These are phyloP conservation scores for Ceyx erithaca DNA, from an alignment of 2,797 vertebrate genomes.

Conservation along the genomic window DNA sequence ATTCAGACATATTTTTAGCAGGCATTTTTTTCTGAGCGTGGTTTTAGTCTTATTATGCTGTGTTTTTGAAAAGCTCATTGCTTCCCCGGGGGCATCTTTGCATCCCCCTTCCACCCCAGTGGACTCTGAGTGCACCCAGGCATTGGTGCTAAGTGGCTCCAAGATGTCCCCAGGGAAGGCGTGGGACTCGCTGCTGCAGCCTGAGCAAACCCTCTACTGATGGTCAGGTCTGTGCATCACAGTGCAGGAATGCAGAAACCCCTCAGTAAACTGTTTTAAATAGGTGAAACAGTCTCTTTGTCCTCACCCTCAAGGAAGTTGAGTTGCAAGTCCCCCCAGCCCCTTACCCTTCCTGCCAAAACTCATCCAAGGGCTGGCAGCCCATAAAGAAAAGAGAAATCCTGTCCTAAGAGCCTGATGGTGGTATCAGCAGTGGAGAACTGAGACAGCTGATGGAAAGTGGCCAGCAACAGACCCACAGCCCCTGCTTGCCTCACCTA, in stretches of 20 bases:
- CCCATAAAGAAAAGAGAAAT: neutral
- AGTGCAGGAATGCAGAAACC: neutral
- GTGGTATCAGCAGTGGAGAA: neutral
- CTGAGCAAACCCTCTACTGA: fast-evolving
- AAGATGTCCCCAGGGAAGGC: neutral
- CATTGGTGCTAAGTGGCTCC: neutral
- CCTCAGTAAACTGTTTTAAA: neutral
- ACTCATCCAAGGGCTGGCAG: neutral
- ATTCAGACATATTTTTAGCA: constrained; percentile 32
- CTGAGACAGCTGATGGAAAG: neutral
- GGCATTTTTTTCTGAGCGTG: neutral
- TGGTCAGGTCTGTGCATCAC: neutral
- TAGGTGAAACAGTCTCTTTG: neutral
- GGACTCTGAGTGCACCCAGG: neutral
- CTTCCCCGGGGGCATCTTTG: neutral
- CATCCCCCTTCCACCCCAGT: neutral
- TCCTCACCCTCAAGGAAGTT: neutral
- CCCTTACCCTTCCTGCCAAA: neutral
- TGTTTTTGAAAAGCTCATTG: neutral
- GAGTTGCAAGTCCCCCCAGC: neutral
- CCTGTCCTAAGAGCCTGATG: neutral
- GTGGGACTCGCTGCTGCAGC: neutral
- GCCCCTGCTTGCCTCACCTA: neutral
- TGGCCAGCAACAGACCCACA: neutral
- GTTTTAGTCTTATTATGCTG: neutral